phyloP scores from a whole-genome alignment of 2,113 vertebrate species.

The Sinosuthora webbiana region DNA sequence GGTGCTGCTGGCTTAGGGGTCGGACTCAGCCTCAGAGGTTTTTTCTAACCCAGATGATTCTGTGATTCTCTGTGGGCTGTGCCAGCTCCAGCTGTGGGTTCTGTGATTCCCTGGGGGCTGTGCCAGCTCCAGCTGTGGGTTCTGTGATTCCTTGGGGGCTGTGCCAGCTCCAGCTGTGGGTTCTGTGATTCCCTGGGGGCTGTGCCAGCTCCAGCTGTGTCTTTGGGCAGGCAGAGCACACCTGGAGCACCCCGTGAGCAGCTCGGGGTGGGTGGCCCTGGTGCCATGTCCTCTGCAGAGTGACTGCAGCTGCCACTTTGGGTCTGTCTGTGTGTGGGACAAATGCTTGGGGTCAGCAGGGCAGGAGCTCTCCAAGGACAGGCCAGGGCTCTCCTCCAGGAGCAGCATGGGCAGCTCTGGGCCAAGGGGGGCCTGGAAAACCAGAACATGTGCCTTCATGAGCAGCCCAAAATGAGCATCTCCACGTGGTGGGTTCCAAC shows the following conservation, averaged over 20 bases:
- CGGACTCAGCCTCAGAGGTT: neutral
- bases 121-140: neutral
- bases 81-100: neutral
- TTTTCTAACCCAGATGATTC: neutral
- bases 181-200: neutral
- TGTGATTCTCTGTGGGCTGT: neutral
- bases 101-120: neutral
- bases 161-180: neutral
- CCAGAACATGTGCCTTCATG: neutral
- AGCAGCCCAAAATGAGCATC: neutral
- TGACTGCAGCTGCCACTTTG: neutral
- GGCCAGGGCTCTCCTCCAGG: neutral
- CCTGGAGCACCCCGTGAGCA: neutral
- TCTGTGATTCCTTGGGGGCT: neutral
- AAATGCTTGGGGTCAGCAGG: neutral
- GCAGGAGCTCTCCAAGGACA: neutral
- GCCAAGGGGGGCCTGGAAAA: neutral
- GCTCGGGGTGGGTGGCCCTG: neutral
- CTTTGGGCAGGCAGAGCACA: neutral
- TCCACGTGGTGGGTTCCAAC: neutral
- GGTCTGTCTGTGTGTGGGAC: neutral
- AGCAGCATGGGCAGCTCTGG: neutral
- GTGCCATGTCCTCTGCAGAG: neutral
- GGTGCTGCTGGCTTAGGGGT: neutral
- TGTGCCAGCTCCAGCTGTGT: neutral